These are phyloP conservation scores for Drosophila melanica DNA, from an alignment of 1,140 invertebrate species.

Conservation along the genomic window DNA sequence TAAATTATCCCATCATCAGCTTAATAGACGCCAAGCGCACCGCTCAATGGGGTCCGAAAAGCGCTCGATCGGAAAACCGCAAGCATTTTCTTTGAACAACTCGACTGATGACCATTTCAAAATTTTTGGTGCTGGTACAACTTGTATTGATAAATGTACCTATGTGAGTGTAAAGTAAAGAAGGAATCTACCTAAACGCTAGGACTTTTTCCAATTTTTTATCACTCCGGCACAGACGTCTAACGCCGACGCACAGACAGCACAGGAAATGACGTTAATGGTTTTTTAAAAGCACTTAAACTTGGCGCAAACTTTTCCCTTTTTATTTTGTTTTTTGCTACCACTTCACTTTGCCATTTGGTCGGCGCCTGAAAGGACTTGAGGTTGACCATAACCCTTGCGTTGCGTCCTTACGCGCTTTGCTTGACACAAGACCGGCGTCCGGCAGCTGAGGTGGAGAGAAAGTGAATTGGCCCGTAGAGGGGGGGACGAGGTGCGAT, in stretches of 20 bases:
- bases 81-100: slow-evolving; percentile 3
- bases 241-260: slow-evolving; percentile 38
- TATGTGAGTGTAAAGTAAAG: slow-evolving; percentile 28
- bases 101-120: slow-evolving; percentile 12
- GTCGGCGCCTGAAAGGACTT: slow-evolving; percentile 13
- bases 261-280: slow-evolving; percentile 76
- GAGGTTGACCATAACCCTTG: slow-evolving; percentile 53
- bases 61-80: not conserved
- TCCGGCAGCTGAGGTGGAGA: not conserved
- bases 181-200: slow-evolving; percentile 3
- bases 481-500: too few relatives aligned
- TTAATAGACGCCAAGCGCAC: not conserved
- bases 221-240: not conserved
- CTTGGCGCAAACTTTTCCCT: slow-evolving; percentile 61
- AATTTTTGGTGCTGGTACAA: slow-evolving; percentile 47
- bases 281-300: slow-evolving; percentile 83
- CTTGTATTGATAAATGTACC: slow-evolving; percentile 43
- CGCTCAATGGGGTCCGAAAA: not conserved
- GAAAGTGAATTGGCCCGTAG: slow-evolving; percentile 14
- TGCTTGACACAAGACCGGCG: slow-evolving; percentile 52
- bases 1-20: not conserved
- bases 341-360: slow-evolving; percentile 28
- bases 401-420: slow-evolving; percentile 61
- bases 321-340: not conserved
- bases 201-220: not conserved